phyloP scores from a whole-genome alignment of 1,140 invertebrate species.

The Pissodes strobi region DNA sequence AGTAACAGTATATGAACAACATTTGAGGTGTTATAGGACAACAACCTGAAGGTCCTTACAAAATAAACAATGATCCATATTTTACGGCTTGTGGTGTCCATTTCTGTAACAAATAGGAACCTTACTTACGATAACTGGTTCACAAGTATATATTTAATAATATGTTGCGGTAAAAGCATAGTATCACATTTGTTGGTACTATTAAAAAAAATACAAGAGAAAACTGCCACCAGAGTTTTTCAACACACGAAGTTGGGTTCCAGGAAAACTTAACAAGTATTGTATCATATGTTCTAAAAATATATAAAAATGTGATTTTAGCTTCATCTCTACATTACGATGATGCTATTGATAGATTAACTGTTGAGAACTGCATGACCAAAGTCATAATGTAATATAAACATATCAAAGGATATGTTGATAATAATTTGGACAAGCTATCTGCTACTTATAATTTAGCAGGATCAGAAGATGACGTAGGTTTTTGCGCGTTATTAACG shows the following conservation, averaged over 20 bases:
- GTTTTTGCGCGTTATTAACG: too few relatives aligned
- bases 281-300: too few relatives aligned
- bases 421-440: too few relatives aligned
- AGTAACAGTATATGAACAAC: conserved; percentile 1
- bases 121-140: conserved; percentile 52
- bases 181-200: conserved; percentile 40
- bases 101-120: conserved; percentile 48
- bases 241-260: conserved; percentile 8
- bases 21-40: conserved; percentile 35
- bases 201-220: conserved; percentile 47
- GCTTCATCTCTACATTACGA: conserved; percentile 42
- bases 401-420: too few relatives aligned
- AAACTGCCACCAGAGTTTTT: conserved; percentile 30
- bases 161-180: too few relatives aligned
- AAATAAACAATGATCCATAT: conserved; percentile 42
- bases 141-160: too few relatives aligned
- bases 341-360: conserved; percentile 36
- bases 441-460: too few relatives aligned
- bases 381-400: too few relatives aligned
- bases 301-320: conserved; percentile 35
- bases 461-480: too few relatives aligned
- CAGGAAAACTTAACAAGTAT: too few relatives aligned
- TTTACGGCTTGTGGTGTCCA: conserved; percentile 40
- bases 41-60: conserved; percentile 42
- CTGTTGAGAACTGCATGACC: too few relatives aligned